Evolutionary conservation across 2,797 vertebrate species (phyloP), one percentile per base, ranked within the genome.

Genomic region (Cryptoblepharus egeriae): DNA sequence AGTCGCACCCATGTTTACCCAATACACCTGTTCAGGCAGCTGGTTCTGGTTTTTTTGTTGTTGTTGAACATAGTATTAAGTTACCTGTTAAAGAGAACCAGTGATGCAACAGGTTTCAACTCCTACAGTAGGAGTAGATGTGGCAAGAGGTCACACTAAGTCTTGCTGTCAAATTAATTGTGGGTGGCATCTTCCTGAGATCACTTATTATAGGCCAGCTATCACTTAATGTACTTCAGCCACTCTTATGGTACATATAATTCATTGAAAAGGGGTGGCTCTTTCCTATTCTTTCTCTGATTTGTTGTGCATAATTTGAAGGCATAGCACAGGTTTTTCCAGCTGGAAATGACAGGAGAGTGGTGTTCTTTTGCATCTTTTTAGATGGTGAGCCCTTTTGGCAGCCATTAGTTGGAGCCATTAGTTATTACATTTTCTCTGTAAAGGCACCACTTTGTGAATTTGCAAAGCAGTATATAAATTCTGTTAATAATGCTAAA

Each of bases 11-110:
- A 67, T 83, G 61, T 67, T 35, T 63, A 77, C 42, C 3, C 70
- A 84, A 74, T 61, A 45, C 69, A 84, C 76, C 70, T 83, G 61
- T 65, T 83, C 68, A 73, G 61, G 49, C 67, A 79, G 69, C 52
- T 83, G 82, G 68, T 49, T 72, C 20, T 71, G 39, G 70, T 28
- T 61, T 35, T 45, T 11, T 24, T 32, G 9, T 8, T 18, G 63
- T 63, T 80, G 35, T 55, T 6, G 73, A 77, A 70, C 45, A 45
- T 12, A 60, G 82, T 16, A 79, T 71, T 60, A 84, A 45, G 79
- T 79, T 79, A 73, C 70, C 13, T 45, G 24, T 65, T 73, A 67
- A 84, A 67, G 58, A 84, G 69, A 73, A 58, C 75, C 32, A 15
- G 37, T 78, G 76, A 72, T 67, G 76, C 49, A 79, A 73, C 6